A percentile compares a stretch with the other conserved stretches of the same genome.
Evolutionary conservation across 2,113 vertebrate genomes (phyloP).

Genomic region (Taurulus bubalis): DNA sequence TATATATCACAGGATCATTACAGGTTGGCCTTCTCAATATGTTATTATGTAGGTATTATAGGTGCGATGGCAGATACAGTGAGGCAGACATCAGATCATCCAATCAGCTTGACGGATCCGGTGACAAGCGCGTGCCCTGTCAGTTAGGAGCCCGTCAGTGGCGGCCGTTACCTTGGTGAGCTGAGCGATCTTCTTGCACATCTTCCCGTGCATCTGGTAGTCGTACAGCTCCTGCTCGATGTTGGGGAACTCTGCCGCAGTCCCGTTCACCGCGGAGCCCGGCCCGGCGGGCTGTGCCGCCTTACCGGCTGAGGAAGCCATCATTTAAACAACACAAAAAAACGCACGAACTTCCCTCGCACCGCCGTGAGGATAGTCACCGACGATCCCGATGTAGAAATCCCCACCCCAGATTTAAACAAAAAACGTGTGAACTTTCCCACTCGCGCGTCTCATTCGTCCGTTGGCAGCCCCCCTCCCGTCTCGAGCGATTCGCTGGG

Average conservation of each 20-base stretch:
- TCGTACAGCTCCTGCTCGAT: constrained; percentile 84
- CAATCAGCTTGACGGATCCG: constrained; percentile 31
- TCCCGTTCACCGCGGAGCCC: constrained; percentile 82
- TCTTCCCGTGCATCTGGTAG: constrained; percentile 92
- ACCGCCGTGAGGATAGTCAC: constrained; percentile 60
- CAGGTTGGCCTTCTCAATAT: background rate
- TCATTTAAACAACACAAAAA: constrained; percentile 48
- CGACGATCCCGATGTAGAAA: constrained; percentile 61
- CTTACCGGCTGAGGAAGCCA: constrained; percentile 92
- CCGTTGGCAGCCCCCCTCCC: constrained; percentile 53
- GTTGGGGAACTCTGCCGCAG: constrained; percentile 82
- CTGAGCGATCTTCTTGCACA: constrained; percentile 99
- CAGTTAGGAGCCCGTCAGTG: background rate
- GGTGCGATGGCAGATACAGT: constrained; percentile 15
- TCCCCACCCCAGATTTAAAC: constrained; percentile 28
- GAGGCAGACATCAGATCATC: constrained; percentile 41
- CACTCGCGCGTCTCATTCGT: constrained; percentile 67
- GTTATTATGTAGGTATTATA: background rate
- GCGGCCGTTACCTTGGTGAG: constrained; percentile 92
- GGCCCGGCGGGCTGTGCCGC: constrained; percentile 81
- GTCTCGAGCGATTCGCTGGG: constrained; percentile 61
- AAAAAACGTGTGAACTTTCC: constrained; percentile 61
- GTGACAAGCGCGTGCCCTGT: constrained; percentile 37
- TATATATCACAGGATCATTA: background rate
- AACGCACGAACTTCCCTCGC: constrained; percentile 67